Conservation (phyloP, 2,888 invertebrate genomes). For the Candidula unifasciata region DNA sequence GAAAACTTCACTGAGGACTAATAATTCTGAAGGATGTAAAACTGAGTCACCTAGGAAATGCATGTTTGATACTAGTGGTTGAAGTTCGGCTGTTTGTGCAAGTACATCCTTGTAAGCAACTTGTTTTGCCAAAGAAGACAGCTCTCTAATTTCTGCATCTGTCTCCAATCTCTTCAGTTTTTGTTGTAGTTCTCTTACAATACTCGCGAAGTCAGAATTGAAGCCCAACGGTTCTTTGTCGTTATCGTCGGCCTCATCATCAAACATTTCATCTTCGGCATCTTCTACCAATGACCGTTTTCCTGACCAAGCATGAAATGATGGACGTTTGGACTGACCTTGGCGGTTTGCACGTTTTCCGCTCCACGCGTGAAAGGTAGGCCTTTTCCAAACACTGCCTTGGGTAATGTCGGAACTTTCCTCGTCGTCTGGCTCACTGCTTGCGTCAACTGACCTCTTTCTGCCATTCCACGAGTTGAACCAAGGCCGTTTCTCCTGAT, state of each 20-base stretch:
- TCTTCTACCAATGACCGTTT: neutral
- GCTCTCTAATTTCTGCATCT: too few species aligned
- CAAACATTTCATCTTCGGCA: neutral
- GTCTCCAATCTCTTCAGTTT: neutral
- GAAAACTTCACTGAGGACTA: too few species aligned
- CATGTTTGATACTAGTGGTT: neutral
- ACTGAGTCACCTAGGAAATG: too few species aligned
- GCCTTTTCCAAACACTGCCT: neutral
- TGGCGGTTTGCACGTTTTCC: neutral
- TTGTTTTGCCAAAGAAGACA: neutral
- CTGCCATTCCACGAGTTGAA: neutral
- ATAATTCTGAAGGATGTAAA: too few species aligned
- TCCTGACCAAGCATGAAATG: slow-evolving; percentile 14
- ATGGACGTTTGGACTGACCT: neutral
- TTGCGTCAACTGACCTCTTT: neutral
- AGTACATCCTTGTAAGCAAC: too few species aligned
- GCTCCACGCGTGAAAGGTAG: neutral
- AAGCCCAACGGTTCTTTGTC: neutral
- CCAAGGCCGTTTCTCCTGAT: neutral
- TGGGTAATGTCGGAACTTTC: neutral
- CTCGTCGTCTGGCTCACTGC: neutral
- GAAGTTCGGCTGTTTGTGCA: neutral
- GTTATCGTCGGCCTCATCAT: neutral
- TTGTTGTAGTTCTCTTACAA: neutral
- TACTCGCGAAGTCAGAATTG: neutral